Percentiles rank a stretch among this genome's conserved stretches.
Evolutionary conservation across 2,113 vertebrate species (phyloP).

Genomic region (Ptyas mucosa): DNA sequence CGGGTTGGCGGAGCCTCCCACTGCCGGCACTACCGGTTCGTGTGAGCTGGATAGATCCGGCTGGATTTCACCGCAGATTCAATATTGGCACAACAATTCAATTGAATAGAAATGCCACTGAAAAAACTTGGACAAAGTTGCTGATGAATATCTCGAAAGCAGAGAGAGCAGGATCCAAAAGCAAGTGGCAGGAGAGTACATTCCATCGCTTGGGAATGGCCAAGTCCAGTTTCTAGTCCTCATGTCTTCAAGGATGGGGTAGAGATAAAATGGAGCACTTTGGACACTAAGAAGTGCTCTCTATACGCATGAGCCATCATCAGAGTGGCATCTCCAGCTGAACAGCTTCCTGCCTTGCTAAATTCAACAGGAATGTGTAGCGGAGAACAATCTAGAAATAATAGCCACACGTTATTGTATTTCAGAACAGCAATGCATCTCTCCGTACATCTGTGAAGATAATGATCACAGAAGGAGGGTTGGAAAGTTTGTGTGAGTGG

Average conservation of each 20-base stretch:
- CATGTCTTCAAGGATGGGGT: neutral
- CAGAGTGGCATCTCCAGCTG: neutral
- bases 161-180: neutral
- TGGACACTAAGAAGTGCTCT: neutral
- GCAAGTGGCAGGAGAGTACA: neutral
- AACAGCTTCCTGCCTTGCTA: neutral
- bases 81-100: neutral
- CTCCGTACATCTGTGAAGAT: neutral
- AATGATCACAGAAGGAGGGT: neutral
- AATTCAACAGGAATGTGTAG: neutral
- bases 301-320: neutral
- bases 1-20: too few species aligned
- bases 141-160: neutral
- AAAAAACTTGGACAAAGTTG: neutral
- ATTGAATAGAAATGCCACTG: neutral
- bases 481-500: neutral
- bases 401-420: neutral
- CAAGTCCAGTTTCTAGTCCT: neutral
- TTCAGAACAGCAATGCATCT: neutral
- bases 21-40: too few species aligned
- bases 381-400: neutral
- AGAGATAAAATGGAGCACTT: neutral
- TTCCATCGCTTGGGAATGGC: neutral
- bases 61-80: neutral
- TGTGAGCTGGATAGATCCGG: too few species aligned